Base-by-base conservation (phyloP, 2,888 invertebrate genomes). In the Protophormia terraenovae region DNA sequence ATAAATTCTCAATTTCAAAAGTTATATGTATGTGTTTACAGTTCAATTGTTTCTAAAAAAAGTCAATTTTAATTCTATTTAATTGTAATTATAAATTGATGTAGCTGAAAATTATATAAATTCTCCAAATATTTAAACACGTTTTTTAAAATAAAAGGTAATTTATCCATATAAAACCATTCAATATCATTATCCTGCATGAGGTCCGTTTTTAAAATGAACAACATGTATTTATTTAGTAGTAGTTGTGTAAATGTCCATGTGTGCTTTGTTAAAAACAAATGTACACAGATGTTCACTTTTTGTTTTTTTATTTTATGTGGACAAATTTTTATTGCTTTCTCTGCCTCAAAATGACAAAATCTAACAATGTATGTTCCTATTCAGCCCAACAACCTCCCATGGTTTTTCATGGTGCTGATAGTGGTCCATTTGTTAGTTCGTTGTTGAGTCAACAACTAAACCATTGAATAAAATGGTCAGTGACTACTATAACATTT, bases 401-500 rank as follows among this genome's bases (percentile, higher is more conserved):
- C 47, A 60, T 79, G 72, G 75, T 32, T 3, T 24, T 47, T 2
- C 53, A 64, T 76, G 73, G 76, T 73, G 60, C 69, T 83, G 55
- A 16, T 41, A 35, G 29, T 29, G 24, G 47, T 62, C 29, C 45
- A 10, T 62, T 77, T 53, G 58, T 53, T 10, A 12, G 29, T 24
- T 58, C n/a, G 58, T 32, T 78, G 72, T 78, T 73, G 69, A 69
- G 29, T 55, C 58, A 82, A 82, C 50, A 45, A 32, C 45, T 45
- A 47, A 27, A 16, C 55, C 22, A 53, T 53, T 27, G 35, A 71
- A 64, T n/a, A 71, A 82, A 73, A 69, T 78, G 66, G 45, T 41
- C 73, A 69, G 50, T 41, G 47, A 47, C 81, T 73, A 64, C 81
- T 73, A 64, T 50, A 73, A 81, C 72, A 77, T 78, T 81, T 85